Conservation (phyloP, 2,888 invertebrate genomes). For the Tiliacea citrago region DNA sequence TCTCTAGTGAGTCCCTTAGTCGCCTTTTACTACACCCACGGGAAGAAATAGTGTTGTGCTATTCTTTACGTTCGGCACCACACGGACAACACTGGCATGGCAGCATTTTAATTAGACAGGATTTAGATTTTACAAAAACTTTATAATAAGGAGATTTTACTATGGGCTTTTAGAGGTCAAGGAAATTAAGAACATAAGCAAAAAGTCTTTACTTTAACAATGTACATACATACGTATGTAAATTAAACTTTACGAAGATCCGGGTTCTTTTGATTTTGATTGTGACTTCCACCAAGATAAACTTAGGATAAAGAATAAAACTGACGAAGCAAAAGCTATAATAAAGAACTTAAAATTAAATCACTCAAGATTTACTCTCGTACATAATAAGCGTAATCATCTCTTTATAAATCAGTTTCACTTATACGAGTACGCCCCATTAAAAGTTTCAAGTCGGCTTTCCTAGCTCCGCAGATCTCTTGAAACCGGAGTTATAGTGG, state of each 20-base stretch:
- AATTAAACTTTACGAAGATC: not conserved
- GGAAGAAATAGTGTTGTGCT: too few species aligned
- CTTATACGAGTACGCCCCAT: slow-evolving; percentile 19
- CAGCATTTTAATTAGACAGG: not conserved
- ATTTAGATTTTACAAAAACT: not conserved
- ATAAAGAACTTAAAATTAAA: slow-evolving; percentile 11
- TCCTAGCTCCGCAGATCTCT: slow-evolving; percentile 40
- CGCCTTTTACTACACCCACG: too few species aligned
- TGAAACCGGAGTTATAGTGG: slow-evolving; percentile 74
- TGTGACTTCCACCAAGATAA: not conserved
- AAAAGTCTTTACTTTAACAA: not conserved
- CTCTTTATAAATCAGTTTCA: slow-evolving; percentile 39
- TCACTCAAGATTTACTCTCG: slow-evolving; percentile 3
- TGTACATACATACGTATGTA: not conserved
- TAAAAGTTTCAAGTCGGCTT: slow-evolving; percentile 43
- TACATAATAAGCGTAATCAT: slow-evolving; percentile 25
- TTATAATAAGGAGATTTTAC: not conserved
- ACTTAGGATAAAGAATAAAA: slow-evolving; percentile 2
- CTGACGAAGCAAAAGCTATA: not conserved
- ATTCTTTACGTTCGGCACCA: too few species aligned
- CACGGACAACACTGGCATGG: not conserved
- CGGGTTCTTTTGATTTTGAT: not conserved
- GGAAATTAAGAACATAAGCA: not conserved
- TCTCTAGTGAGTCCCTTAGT: too few species aligned
- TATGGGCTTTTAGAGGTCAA: not conserved